A percentile compares a stretch with the other conserved stretches of the same genome.
Evolutionary conservation across 1,140 invertebrate genomes (phyloP).

Genomic region (Nixonia krombeini): DNA sequence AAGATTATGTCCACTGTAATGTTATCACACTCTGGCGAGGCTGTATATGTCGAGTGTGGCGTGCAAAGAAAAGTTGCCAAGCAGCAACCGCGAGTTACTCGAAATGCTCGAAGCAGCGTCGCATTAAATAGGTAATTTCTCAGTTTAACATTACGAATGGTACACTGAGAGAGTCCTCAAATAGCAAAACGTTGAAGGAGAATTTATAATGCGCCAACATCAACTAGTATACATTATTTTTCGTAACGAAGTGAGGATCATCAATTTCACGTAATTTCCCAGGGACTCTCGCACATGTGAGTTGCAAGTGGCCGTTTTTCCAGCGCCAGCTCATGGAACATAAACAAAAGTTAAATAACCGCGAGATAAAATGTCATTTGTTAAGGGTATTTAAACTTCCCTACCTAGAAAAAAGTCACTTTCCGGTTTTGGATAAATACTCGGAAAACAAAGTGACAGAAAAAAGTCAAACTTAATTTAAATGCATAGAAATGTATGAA

Average conservation of each 20-base stretch:
- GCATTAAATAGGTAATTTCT: constrained; percentile 9
- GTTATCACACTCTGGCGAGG: no score
- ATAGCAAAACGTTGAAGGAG: constrained; percentile 5
- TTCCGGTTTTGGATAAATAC: no score
- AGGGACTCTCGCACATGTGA: constrained; percentile 16
- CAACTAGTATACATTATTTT: constrained; percentile 9
- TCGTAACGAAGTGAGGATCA: constrained; percentile 1
- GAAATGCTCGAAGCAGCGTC: neutral
- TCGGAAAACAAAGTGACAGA: no score
- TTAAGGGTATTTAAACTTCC: constrained; percentile 31
- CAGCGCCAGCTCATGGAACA: constrained; percentile 19
- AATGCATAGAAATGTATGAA: no score
- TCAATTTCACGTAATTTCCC: constrained; percentile 30
- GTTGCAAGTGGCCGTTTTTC: constrained; percentile 23
- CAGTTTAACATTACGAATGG: constrained; percentile 1
- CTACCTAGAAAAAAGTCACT: no score
- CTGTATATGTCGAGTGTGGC: no score
- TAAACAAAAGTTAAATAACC: constrained; percentile 37
- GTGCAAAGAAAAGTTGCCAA: neutral
- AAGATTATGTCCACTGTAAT: no score
- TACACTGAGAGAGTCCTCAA: neutral
- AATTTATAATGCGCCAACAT: constrained; percentile 6
- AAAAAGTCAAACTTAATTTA: no score
- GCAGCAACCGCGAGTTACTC: neutral
- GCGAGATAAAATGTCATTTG: constrained; percentile 23